Base-by-base conservation (phyloP, 2,113 vertebrate species). In the Coturnix japonica region DNA sequence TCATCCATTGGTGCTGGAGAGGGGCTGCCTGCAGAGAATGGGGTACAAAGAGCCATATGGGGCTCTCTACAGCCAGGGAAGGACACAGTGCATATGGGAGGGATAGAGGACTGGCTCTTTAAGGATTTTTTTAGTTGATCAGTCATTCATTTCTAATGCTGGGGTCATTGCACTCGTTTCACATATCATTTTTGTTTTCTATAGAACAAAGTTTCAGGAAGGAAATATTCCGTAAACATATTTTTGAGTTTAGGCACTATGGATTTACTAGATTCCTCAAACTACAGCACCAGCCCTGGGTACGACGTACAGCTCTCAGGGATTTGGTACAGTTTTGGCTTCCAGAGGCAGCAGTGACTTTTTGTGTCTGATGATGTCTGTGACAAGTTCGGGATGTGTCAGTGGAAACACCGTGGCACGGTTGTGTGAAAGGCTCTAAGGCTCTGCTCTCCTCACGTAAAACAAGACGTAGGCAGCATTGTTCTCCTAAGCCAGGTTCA, bases 61-160 rank as follows among this genome's bases (percentile, higher is more conserved):
- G 59, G n/a, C 35, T 61, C 47, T 37, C 19, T 31, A 13, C 21
- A 11, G 35, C 59, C 59, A 0, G 2, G 37, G 54, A 41, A 53
- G 65, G 67, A 8, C 1, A 5, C 35, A 20, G 4, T 20, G 20
- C 1, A 0, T 28, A 1, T 21, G 56, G 47, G 41, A 44, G 53
- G 19, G 70, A 33, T 59, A 13, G 70, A 61, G 41, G 41, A 18
- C 7, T 4, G 19, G 13, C n/a, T n/a, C n/a, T 61, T 72, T 5
- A 46, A 44, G 2, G 56, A 25, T 57, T 71, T 86, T 53, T 71
- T 49, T 41, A 39, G 23, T 17, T 63, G 60, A 54, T 67, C 25
- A 47, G 65, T 43, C 41, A 70, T 47, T 8, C 15, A 7, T 56
- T 79, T 79, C 66, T 16, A 13, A 33, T 66, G 20, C 9, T 44